These are phyloP conservation scores for Melinaea marsaeus DNA, from an alignment of 2,888 invertebrate genomes.

Conservation along the genomic window DNA sequence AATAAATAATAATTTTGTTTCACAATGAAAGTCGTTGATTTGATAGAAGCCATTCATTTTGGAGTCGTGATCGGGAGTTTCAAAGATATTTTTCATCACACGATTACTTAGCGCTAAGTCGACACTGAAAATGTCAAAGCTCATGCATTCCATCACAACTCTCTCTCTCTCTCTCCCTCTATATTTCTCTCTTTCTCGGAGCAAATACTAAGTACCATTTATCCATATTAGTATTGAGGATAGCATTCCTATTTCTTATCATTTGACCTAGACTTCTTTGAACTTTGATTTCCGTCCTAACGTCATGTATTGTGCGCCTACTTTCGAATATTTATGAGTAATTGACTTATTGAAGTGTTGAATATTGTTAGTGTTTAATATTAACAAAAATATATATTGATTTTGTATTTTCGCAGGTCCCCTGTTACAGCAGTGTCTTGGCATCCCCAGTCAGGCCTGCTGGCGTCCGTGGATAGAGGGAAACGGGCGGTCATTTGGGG, in stretches of 20 bases:
- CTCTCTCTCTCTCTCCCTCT: constrained; percentile 9
- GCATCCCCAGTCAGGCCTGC: constrained; percentile 88
- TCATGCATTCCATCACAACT: constrained; percentile 35
- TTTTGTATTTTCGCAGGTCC: constrained; percentile 73
- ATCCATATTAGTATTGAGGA: constrained; percentile 33
- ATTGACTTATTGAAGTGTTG: constrained; percentile 4
- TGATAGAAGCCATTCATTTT: constrained; percentile 33
- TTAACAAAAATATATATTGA: neutral
- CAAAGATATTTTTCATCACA: constrained; percentile 30
- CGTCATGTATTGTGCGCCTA: constrained; percentile 18
- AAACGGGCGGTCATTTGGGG: constrained; percentile 91
- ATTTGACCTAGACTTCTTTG: constrained; percentile 31
- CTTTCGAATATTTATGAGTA: constrained; percentile 13
- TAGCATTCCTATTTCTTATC: constrained; percentile 28
- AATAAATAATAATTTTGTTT: constrained; percentile 16
- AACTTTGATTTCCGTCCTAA: constrained; percentile 28
- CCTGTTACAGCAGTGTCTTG: constrained; percentile 93
- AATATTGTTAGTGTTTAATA: neutral
- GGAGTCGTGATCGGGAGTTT: constrained; percentile 33
- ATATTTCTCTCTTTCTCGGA: constrained; percentile 5
- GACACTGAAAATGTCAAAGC: constrained; percentile 39
- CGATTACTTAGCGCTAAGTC: constrained; percentile 37
- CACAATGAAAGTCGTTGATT: constrained; percentile 18
- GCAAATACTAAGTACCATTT: constrained; percentile 32
- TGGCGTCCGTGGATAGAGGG: constrained; percentile 90